These are phyloP conservation scores for Athalia circularis DNA, from an alignment of 2,888 invertebrate genomes.

Conservation along the genomic window DNA sequence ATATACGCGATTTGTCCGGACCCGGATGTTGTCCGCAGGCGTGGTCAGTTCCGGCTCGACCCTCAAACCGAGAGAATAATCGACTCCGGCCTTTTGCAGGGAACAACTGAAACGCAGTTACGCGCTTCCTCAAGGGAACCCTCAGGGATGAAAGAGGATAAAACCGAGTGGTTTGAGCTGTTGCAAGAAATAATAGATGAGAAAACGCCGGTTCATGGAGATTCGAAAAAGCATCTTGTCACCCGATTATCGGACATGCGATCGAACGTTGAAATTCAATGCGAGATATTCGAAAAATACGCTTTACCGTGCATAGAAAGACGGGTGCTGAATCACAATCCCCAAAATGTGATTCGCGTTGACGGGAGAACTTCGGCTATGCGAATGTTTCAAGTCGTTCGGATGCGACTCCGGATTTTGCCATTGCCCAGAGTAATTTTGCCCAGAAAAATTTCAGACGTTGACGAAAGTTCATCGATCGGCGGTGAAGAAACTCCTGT, in stretches of 20 bases:
- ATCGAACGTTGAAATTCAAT: constrained; percentile 73
- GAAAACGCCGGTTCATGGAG: constrained; percentile 47
- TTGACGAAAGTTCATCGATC: constrained; percentile 30
- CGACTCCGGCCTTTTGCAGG: constrained; percentile 56
- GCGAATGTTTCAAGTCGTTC: constrained; percentile 76
- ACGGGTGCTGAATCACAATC: constrained; percentile 76
- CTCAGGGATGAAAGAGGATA: constrained; percentile 48
- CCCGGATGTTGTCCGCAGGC: constrained; percentile 75
- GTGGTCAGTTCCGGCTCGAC: constrained; percentile 67
- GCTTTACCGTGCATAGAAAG: constrained; percentile 75
- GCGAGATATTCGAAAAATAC: constrained; percentile 75
- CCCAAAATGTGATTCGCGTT: constrained; percentile 77
- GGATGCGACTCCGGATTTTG: constrained; percentile 72
- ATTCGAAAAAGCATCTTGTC: constrained; percentile 74
- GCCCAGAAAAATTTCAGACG: constrained; percentile 64
- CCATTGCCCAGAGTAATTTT: constrained; percentile 68
- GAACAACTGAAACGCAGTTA: no score
- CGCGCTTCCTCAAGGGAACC: constrained; percentile 52
- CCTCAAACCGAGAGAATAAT: constrained; percentile 60
- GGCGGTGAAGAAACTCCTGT: constrained; percentile 38
- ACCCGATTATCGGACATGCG: constrained; percentile 75
- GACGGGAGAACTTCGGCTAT: constrained; percentile 76
- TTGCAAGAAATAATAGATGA: constrained; percentile 24
- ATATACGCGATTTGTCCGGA: constrained; percentile 78
- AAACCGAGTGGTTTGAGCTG: constrained; percentile 56